Conservation (phyloP, 2,797 vertebrate genomes). For the Sebastes alutus region DNA sequence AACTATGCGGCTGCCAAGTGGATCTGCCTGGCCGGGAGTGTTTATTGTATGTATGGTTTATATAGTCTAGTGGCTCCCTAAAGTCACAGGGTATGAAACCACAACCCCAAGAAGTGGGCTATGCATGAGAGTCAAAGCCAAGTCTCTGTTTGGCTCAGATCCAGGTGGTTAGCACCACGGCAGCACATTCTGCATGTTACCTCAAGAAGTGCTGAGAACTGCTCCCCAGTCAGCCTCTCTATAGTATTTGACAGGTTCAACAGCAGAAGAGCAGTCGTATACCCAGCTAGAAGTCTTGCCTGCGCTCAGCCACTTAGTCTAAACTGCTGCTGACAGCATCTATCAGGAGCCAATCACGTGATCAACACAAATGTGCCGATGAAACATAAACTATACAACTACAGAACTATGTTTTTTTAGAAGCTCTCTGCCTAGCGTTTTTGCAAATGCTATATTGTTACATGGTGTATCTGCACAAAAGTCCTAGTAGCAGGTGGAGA, state of each 20-base stretch:
- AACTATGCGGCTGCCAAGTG: slow-evolving; percentile 24
- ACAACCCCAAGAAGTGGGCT: slow-evolving; percentile 70
- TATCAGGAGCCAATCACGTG: slow-evolving; percentile 16
- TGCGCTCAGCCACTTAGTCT: slow-evolving; percentile 15
- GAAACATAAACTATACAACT: background rate
- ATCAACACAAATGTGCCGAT: slow-evolving; percentile 10
- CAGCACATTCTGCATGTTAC: slow-evolving; percentile 74
- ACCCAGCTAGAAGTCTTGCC: slow-evolving; percentile 1
- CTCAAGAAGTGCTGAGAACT: slow-evolving; percentile 60
- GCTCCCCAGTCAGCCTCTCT: slow-evolving; percentile 58
- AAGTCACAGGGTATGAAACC: slow-evolving; percentile 73
- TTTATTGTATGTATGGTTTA: slow-evolving; percentile 74
- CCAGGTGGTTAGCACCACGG: slow-evolving; percentile 73
- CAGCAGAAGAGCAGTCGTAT: slow-evolving; percentile 25
- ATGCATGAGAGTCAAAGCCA: slow-evolving; percentile 41
- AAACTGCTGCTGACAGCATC: slow-evolving; percentile 39
- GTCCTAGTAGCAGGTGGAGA: background rate
- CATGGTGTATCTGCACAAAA: background rate
- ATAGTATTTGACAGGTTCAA: slow-evolving; percentile 57
- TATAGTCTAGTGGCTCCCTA: slow-evolving; percentile 56
- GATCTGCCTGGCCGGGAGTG: slow-evolving; percentile 30
- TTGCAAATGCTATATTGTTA: background rate
- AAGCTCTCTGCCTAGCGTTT: background rate
- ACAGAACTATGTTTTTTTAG: background rate
- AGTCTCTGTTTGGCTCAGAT: slow-evolving; percentile 46